Base-by-base conservation (phyloP, 2,113 vertebrate species). In the Halcyon senegalensis region DNA sequence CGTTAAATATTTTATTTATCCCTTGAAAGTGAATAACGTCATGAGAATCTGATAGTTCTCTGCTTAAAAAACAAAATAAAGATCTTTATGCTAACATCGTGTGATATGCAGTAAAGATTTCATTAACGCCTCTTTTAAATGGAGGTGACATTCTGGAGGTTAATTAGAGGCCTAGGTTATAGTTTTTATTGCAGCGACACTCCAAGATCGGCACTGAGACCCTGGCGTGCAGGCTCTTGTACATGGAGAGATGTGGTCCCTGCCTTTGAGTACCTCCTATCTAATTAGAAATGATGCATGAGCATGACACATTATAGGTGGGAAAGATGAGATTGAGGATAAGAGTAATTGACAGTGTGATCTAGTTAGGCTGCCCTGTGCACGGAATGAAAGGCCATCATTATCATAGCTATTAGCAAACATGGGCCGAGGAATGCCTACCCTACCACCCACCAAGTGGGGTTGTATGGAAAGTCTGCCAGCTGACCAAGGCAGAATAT, bases 191-290 rank as follows among this genome's bases (percentile, higher is more conserved):
- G n/a, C 23, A 39, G 43, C 17, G 50, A 73, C 0, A 0, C 46
- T 39, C 58, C 23, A 67, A 59, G 35, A 51, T 35, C 5, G 1
- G 8, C 66, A 53, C 11, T 14, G 48, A 68, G 39, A n/a, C 31
- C 30, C 27, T 31, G 41, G 21, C 0, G 1, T 59, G 39, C 7
- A 25, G 55, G 66, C 17, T 73, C 6, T 4, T 37, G 33, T 48
- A 2, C 3, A 0, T 5, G 53, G 27, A 12, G 41, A 53, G 50
- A 28, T 0, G 3, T 3, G 9, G 25, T 56, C 19, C 28, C 55
- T 83, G 79, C 37, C 25, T 50, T 17, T 23, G 59, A 11, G 56
- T 39, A 9, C 75, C 85, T 88, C 86, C 72, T 88, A 70, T 87
- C 23, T 81, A 92, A 84, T 93, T 93, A 73, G 39, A 59, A 73